Base-by-base conservation (phyloP, 2,113 vertebrate genomes). In the Spilogale gracilis region DNA sequence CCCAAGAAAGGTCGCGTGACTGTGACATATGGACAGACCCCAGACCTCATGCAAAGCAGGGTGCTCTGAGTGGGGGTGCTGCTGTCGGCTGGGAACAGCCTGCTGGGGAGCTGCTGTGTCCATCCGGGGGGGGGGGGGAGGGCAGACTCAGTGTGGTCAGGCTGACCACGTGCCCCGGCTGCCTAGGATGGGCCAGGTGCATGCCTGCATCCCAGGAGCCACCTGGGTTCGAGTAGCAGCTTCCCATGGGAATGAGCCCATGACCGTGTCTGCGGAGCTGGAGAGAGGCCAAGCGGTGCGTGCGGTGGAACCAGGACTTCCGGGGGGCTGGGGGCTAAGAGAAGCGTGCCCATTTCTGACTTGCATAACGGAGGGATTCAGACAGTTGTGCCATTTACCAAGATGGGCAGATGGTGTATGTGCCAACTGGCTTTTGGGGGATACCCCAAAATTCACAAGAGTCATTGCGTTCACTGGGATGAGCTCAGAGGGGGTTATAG, bases 251-350 rank as follows among this genome's bases (percentile, higher is more conserved):
- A 45, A 5, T 17, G 9, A 9, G 30, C 38, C 20, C 10, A 3
- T 2, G 1, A 23, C 1, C 2, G 13, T 1, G 4, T 58, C 61
- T 13, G 54, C 73, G 0, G 63, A 27, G 48, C 11, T 1, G 32
- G 50, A 50, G 20, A 67, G 23, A 74, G 2, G 9, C 2, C 20
- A 25, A 38, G 9, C 0, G 30, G n/a, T 1, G 9, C 13, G 8
- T 30, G 30, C 6, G 58, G 32, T 30, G 32, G 67, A 43, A 16
- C 8, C 14, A 74, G 65, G 85, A 20, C 21, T 43, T 65, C 50
- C 2, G 69, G 1, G 4, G 32, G 38, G 27, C 12, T 23, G 21
- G 38, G 10, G 17, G 2, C 6, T 0, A 0, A 45, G 48, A 48
- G 21, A 58, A 74, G 73, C 0, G 0, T 1, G 12, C 58, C 5